A percentile compares a stretch with the other conserved stretches of the same genome.
Evolutionary conservation across 2,113 vertebrate species (phyloP).

Genomic region (Alectura lathami): DNA sequence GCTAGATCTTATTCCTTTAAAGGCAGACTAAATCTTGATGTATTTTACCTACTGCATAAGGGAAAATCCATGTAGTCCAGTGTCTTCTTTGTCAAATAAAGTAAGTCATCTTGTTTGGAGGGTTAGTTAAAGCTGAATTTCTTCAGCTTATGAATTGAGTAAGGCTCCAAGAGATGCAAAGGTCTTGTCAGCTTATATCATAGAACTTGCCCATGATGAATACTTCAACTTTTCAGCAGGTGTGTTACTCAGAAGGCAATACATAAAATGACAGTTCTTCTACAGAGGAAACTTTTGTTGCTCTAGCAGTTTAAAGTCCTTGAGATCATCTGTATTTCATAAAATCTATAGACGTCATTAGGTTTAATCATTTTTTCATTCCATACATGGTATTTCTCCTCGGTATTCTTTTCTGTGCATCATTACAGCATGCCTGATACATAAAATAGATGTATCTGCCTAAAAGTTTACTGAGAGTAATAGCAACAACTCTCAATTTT

Average conservation of each 20-base stretch:
- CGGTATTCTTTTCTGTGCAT: neutral
- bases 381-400: neutral
- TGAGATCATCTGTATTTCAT: slow-evolving; percentile 44
- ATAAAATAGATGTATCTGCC: neutral
- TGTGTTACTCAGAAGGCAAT: slow-evolving; percentile 37
- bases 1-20: neutral
- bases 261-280: neutral
- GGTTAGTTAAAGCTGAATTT: slow-evolving; percentile 42
- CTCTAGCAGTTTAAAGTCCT: slow-evolving; percentile 13
- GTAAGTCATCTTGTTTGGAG: slow-evolving; percentile 26
- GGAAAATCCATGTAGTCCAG: slow-evolving; percentile 9
- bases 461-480: neutral
- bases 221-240: slow-evolving; percentile 26
- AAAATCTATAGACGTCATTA: neutral
- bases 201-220: neutral
- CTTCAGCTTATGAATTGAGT: slow-evolving; percentile 34
- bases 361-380: neutral
- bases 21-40: neutral
- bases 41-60: slow-evolving; percentile 7
- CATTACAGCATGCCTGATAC: neutral
- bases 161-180: slow-evolving; percentile 23
- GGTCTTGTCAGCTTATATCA: neutral
- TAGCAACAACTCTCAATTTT: neutral
- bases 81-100: slow-evolving; percentile 29
- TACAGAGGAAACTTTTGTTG: slow-evolving; percentile 11